These are phyloP conservation scores for Pangasius krempfi DNA, from an alignment of 2,797 vertebrate species.

Conservation along the genomic window DNA sequence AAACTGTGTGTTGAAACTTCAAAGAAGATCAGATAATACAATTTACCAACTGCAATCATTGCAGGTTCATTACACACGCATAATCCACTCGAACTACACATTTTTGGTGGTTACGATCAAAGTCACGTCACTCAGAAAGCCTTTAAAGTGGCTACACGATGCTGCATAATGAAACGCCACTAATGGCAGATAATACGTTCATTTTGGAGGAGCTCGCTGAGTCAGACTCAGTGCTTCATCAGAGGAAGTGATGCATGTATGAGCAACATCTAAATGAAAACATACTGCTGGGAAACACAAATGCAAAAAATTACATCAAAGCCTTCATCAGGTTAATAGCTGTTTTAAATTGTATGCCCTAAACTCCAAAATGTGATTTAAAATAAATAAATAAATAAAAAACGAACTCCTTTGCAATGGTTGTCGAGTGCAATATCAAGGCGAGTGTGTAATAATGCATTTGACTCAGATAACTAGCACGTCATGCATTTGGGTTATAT, in stretches of 20 bases:
- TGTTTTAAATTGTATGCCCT: neutral
- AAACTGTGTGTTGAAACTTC: neutral
- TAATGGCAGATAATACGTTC: neutral
- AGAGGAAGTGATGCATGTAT: conserved; percentile 13
- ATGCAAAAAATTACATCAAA: neutral
- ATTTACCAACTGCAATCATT: neutral
- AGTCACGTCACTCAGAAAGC: conserved; percentile 19
- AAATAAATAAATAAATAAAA: neutral
- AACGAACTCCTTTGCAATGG: neutral
- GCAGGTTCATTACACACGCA: conserved; percentile 17
- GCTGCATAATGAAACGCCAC: neutral
- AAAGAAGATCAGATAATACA: neutral
- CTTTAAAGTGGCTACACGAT: conserved; percentile 18
- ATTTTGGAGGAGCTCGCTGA: neutral
- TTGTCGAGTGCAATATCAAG: no score
- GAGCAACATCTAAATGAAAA: neutral
- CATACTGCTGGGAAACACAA: neutral
- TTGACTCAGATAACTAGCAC: neutral
- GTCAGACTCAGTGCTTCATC: neutral
- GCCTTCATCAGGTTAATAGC: neutral
- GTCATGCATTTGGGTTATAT: neutral
- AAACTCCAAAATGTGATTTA: neutral
- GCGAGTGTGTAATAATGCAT: no score
- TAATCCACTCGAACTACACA: conserved; percentile 2
- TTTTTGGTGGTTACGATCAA: conserved; percentile 29